phyloP scores from a whole-genome alignment of 2,113 vertebrate genomes.

The Illadopsis cleaveri region DNA sequence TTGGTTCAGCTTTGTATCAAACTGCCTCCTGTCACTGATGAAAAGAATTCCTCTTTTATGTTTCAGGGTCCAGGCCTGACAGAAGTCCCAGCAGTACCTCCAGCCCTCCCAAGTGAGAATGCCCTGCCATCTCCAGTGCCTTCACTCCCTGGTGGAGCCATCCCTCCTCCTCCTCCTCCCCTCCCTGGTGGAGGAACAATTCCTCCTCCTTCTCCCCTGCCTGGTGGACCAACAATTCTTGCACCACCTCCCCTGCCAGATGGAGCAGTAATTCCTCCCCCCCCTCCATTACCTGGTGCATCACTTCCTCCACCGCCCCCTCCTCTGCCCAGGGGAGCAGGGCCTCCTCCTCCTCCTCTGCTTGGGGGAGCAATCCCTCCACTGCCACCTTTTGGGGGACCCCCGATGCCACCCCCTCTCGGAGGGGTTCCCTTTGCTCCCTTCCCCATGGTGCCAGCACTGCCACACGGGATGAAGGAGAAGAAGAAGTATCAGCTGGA shows the following conservation, averaged over 20 bases:
- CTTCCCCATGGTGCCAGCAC: neutral
- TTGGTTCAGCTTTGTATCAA: neutral
- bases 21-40: rapidly evolving
- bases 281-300: neutral
- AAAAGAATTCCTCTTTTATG: neutral
- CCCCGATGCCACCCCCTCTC: slow-evolving; percentile 52
- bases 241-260: neutral
- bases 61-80: slow-evolving; percentile 71
- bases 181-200: no score
- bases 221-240: neutral
- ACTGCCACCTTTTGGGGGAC: slow-evolving; percentile 58
- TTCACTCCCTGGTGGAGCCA: rapidly evolving
- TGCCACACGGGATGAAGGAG: slow-evolving; percentile 88
- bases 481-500: slow-evolving; percentile 93
- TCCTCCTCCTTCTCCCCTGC: rapidly evolving
- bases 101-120: slow-evolving; percentile 20
- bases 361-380: slow-evolving; percentile 70
- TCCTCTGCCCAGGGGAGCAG: neutral
- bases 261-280: neutral
- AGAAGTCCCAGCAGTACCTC: slow-evolving; percentile 25
- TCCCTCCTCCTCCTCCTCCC: neutral
- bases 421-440: slow-evolving; percentile 44
- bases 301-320: slow-evolving; percentile 20
- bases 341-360: slow-evolving; percentile 67
- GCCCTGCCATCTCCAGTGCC: neutral